These are phyloP conservation scores for Brachyalestes nurse DNA, from an alignment of 2,797 vertebrate genomes.

Conservation along the genomic window DNA sequence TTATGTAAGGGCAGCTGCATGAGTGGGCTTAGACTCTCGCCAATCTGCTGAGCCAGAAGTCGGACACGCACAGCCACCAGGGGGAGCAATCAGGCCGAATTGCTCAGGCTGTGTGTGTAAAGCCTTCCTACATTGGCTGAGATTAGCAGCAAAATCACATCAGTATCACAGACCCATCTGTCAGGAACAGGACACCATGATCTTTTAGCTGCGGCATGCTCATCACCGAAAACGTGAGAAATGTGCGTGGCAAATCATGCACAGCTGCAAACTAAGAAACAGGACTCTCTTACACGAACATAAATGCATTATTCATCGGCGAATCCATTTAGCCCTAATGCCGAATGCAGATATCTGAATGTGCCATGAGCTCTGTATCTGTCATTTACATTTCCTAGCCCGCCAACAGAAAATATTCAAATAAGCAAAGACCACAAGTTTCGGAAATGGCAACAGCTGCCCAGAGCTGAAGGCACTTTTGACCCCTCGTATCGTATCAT, in stretches of 20 bases:
- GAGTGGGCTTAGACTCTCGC: constrained; percentile 5
- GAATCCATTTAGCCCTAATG: constrained; percentile 20
- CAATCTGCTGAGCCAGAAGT: not conserved
- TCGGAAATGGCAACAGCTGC: not conserved
- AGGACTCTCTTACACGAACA: constrained; percentile 16
- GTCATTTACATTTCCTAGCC: constrained; percentile 2
- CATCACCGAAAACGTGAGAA: constrained; percentile 39
- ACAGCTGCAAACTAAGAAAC: constrained; percentile 35
- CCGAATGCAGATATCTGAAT: constrained; percentile 22
- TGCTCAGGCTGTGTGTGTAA: not conserved
- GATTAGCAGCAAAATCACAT: constrained; percentile 36
- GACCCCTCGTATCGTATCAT: constrained; percentile 8
- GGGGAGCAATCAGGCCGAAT: constrained; percentile 64
- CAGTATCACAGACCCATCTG: constrained; percentile 19
- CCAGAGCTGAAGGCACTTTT: not conserved
- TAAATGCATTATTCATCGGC: constrained; percentile 42
- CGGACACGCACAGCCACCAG: constrained; percentile 66
- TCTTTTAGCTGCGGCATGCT: constrained; percentile 22
- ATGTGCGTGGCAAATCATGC: constrained; percentile 3
- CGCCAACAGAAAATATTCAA: not conserved
- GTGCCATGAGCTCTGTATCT: not conserved
- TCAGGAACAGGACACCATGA: constrained; percentile 31
- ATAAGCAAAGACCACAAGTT: not conserved
- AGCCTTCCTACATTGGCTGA: not conserved
- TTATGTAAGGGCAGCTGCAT: constrained; percentile 21